Base-by-base conservation (phyloP, 2,113 vertebrate genomes). In the Carollia perspicillata region DNA sequence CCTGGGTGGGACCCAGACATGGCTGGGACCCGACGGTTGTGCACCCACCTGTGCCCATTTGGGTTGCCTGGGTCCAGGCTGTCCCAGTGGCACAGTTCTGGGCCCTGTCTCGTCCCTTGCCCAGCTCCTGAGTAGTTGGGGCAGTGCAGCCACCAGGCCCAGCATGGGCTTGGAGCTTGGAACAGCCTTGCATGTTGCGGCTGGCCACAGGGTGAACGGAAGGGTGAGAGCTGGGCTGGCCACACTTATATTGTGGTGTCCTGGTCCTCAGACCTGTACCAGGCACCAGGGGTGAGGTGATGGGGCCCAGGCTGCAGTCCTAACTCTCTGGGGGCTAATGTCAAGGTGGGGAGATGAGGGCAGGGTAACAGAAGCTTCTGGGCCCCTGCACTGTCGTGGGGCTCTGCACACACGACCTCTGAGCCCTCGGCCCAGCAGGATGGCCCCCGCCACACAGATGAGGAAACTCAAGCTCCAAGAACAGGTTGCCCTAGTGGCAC, bases 231-330 rank as follows among this genome's bases (percentile, higher is more conserved):
- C 80, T n/a, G 13, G 11, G 14, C 3, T 35, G 60, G 26, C 60
- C 58, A 20, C 20, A 2, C 37, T 8, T 8, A 33, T 20, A 10
- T 5, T 3, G 17, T 40, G 44, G 53, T 4, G 0, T 33, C 4
- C 40, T n/a, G 23, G 20, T 49, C 20, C 74, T 72, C 40, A 72
- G 53, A 35, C 18, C n/a, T 26, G 78, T 55, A 47, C 58, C 2
- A 8, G 40, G 78, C 5, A 42, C 68, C 0, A 3, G 51, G 79
- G 26, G 84, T 10, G 12, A 53, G 47, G 28, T 5, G 0, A 12
- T 9, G 7, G 66, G 18, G 23, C 28, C 22, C 22, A 1, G 58
- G 49, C 35, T 3, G 0, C 6, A 16, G 33, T 33, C n/a, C 26
- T 33, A 40, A 33, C 35, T 72, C 66, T 58, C 60, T 1, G 2